A percentile compares a stretch with the other conserved stretches of the same genome.
phyloP scores from a whole-genome alignment of 2,888 invertebrate genomes.

The Eulithis testata region DNA sequence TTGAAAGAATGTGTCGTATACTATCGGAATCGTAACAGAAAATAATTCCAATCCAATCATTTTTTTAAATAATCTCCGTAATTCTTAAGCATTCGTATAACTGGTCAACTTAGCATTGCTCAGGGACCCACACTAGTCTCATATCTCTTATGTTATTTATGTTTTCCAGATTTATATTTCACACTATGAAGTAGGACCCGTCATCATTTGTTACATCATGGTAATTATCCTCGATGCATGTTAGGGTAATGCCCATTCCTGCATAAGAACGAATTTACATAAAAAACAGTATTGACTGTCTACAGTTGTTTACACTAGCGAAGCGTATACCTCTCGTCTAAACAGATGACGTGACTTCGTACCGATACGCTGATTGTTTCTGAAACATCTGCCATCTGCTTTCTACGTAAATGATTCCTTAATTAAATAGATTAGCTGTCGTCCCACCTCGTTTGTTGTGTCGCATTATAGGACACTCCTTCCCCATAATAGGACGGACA shows the following conservation, averaged over 20 bases:
- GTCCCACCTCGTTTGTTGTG: constrained; percentile 54
- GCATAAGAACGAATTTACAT: constrained; percentile 33
- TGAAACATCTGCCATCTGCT: neutral
- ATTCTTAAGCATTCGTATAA: neutral
- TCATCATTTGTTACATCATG: constrained; percentile 21
- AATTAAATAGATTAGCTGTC: constrained; percentile 69
- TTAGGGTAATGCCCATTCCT: constrained; percentile 54
- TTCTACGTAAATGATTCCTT: constrained; percentile 36
- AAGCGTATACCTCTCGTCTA: neutral
- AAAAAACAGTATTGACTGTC: constrained; percentile 1
- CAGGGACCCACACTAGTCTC: constrained; percentile 5
- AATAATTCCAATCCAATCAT: no score
- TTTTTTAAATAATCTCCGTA: neutral
- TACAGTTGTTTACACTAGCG: neutral
- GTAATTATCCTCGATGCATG: constrained; percentile 42
- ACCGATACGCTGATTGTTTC: neutral
- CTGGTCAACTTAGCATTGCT: neutral
- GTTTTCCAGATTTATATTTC: neutral
- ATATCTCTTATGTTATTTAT: neutral
- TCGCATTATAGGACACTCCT: constrained; percentile 57
- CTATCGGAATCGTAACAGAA: neutral
- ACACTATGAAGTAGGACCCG: constrained; percentile 6
- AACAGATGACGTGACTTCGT: neutral
- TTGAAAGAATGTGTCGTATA: neutral
- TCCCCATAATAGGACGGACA: constrained; percentile 43